Evolutionary conservation across 2,888 invertebrate genomes (phyloP), one percentile per base, ranked within the genome.

Genomic region (Nebria brevicollis): DNA sequence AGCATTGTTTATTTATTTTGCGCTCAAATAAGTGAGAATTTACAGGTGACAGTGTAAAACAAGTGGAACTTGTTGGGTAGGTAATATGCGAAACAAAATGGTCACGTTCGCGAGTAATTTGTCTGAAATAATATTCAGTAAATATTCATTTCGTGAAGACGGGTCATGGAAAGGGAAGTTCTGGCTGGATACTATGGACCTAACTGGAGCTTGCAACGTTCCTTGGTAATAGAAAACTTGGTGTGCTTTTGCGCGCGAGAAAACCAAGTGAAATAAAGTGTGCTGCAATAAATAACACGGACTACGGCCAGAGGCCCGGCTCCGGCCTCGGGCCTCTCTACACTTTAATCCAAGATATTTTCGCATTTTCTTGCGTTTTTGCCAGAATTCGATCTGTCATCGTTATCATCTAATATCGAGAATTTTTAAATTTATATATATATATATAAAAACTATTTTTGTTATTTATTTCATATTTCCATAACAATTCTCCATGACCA

Each of bases 41-140:
- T 54, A 11, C 54, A 54, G 54, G 54, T 54, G 54, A 54, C 54
- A 54, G 13, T 54, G 7, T 11, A 54, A 3, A 54, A 8, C 11
- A 54, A 54, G 2, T 8, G 54, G 54, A 54, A 54, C 54, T 54
- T 54, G 8, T 8, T 54, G 4, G 54, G 54, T 54, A 11, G 54
- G 11, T 54, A 34, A 54, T 54, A 54, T 54, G 25, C 26, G 70
- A 70, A 25, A 70, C 70, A 70, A 70, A 70, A 34, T 70, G 70
- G 70, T 26, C 3, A 25, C 34, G 34, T 70, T 70, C 70, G 70
- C 70, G 11, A 26, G 70, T 70, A 25, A 70, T 70, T 70, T 70
- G 70, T 70, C 20, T 70, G 13, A 70, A 70, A 70, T 70, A 70
- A 70, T 70, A 70, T 15, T 70, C 70, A 70, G 70, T 25, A 70